Base-by-base conservation (phyloP, 2,113 vertebrate species). In the Jaculus jaculus region DNA sequence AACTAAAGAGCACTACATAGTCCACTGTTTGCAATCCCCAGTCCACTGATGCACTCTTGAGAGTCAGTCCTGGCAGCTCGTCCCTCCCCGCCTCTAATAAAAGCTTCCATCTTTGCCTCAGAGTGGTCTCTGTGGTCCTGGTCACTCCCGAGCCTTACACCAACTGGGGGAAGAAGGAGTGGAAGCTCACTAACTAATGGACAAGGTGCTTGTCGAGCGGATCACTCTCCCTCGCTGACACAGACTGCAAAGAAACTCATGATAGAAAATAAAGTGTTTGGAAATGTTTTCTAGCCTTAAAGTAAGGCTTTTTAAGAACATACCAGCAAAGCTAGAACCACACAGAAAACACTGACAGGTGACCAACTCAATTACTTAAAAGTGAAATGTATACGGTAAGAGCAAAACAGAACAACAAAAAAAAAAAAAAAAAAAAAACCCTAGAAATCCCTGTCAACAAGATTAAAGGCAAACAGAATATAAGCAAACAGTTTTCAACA, bases 111-210 rank as follows among this genome's bases (percentile, higher is more conserved):
- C n/a, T n/a, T n/a, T n/a, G n/a, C n/a, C n/a, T n/a, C n/a, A n/a
- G n/a, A n/a, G n/a, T n/a, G n/a, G n/a, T n/a, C n/a, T n/a, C n/a
- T n/a, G n/a, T n/a, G n/a, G n/a, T n/a, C n/a, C n/a, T n/a, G n/a
- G n/a, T n/a, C n/a, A n/a, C n/a, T n/a, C n/a, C n/a, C n/a, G n/a
- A n/a, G n/a, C n/a, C n/a, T n/a, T n/a, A n/a, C n/a, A n/a, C n/a
- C n/a, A n/a, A 82, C 87, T 28, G 71, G 61, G 34, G 34, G 78
- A 1, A 3, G 30, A 90, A 92, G 82, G 2, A 84, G 30, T 42
- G 24, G 91, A 60, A 84, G 75, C 42, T 84, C 60, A 84, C 77
- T 78, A 47, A 89, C 86, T n/a, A n/a, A n/a, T n/a, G n/a, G 92
- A 23, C 34, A 65, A 16, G 8, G 23, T 77, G n/a, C 24, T 92